A percentile compares a stretch with the other conserved stretches of the same genome.
Conservation (phyloP, 2,113 vertebrate genomes). For the Cynocephalus volans region DNA sequence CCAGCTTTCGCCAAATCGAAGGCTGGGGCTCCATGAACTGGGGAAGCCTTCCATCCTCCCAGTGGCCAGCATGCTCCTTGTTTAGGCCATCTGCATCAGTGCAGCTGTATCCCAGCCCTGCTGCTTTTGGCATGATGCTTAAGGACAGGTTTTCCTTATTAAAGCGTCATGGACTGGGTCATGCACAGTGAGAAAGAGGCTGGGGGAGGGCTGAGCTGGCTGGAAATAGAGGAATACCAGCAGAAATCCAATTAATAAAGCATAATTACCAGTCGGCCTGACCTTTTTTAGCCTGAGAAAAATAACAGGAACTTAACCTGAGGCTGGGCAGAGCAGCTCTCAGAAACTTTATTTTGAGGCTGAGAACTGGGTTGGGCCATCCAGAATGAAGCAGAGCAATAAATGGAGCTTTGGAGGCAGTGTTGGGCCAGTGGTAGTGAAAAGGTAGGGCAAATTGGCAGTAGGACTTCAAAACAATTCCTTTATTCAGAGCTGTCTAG, state of each 20-base stretch:
- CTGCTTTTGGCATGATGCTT: not conserved
- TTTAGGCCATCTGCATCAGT: not conserved
- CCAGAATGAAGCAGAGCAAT: not conserved
- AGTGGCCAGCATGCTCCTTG: not conserved
- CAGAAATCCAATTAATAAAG: constrained; percentile 23
- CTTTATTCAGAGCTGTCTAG: constrained; percentile 25
- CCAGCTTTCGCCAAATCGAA: not conserved
- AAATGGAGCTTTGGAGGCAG: not conserved
- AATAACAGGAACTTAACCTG: not conserved
- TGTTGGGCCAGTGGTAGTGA: not conserved
- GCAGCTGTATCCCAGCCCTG: not conserved
- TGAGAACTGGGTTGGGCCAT: not conserved
- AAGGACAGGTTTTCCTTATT: not conserved
- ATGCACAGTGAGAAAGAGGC: not conserved
- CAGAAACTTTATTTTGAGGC: constrained; percentile 15
- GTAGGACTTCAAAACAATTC: not conserved
- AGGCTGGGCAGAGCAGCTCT: not conserved
- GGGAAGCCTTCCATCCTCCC: not conserved
- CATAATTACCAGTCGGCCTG: not conserved
- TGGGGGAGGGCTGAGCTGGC: not conserved
- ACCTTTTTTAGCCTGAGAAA: constrained; percentile 44
- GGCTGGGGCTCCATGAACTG: too few species aligned
- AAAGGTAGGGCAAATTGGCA: not conserved
- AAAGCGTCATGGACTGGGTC: not conserved
- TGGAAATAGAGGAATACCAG: constrained; percentile 21